Evolutionary conservation across 2,797 vertebrate species (phyloP).

Genomic region (Tiaroga cobitis): DNA sequence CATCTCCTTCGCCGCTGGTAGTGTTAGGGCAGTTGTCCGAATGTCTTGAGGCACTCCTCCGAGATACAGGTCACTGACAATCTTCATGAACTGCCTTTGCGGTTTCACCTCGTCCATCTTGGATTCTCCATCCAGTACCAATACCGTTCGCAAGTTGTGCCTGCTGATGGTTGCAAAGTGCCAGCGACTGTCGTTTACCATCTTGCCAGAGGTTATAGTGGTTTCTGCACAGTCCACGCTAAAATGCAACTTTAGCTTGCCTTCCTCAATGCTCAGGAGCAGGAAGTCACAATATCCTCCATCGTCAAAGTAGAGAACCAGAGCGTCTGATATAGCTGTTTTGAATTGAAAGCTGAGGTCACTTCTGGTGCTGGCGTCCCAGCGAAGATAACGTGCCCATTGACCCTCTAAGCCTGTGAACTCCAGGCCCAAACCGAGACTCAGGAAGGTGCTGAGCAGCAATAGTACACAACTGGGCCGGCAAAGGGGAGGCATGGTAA

Average conservation of each 20-base stretch:
- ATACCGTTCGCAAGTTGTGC: constrained; percentile 84
- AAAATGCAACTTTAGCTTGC: constrained; percentile 87
- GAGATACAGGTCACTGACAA: constrained; percentile 93
- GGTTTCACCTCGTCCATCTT: constrained; percentile 86
- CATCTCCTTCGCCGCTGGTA: constrained; percentile 84
- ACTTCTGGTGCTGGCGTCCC: constrained; percentile 93
- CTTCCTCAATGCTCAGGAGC: constrained; percentile 85
- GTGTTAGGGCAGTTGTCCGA: constrained; percentile 86
- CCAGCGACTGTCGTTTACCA: constrained; percentile 92
- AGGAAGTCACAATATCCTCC: constrained; percentile 96
- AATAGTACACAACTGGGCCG: constrained; percentile 82
- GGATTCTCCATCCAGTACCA: constrained; percentile 88
- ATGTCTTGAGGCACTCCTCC: constrained; percentile 93
- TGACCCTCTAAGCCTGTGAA: constrained; percentile 94
- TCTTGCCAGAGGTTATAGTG: constrained; percentile 82
- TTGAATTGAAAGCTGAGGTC: constrained; percentile 97
- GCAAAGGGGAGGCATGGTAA: constrained; percentile 80
- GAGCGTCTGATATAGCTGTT: constrained; percentile 88
- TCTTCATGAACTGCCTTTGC: constrained; percentile 92
- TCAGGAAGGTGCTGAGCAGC: constrained; percentile 85
- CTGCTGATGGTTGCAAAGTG: constrained; percentile 91
- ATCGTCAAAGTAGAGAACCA: constrained; percentile 95
- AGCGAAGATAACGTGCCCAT: constrained; percentile 95
- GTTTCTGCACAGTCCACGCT: constrained; percentile 95
- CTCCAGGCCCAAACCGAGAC: constrained; percentile 87